Evolutionary conservation across 2,888 invertebrate genomes (phyloP).

Genomic region (Dendrolimus pini): DNA sequence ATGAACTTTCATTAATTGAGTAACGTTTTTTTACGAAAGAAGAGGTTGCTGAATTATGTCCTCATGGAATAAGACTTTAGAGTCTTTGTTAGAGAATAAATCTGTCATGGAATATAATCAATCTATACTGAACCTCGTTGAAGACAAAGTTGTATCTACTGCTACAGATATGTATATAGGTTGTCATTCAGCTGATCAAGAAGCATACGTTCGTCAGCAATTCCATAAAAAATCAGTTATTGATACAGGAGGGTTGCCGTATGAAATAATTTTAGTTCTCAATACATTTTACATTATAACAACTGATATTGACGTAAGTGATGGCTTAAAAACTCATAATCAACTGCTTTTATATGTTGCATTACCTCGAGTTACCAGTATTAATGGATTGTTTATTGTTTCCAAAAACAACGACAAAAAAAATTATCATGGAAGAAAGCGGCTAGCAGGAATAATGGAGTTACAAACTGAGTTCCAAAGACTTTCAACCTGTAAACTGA

Average conservation of each 20-base stretch:
- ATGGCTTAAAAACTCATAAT: constrained; percentile 5
- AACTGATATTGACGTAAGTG: not conserved
- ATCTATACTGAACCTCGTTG: constrained; percentile 15
- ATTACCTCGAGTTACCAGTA: constrained; percentile 12
- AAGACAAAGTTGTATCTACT: constrained; percentile 17
- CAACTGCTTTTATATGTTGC: constrained; percentile 14
- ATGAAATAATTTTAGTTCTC: not conserved
- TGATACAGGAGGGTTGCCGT: not conserved
- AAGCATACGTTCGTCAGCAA: not conserved
- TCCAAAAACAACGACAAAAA: constrained; percentile 4
- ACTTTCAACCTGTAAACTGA: too few species aligned
- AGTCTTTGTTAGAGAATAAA: constrained; percentile 23
- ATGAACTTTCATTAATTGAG: constrained; percentile 21
- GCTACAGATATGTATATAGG: constrained; percentile 16
- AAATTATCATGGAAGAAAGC: too few species aligned
- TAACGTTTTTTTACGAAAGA: constrained; percentile 23
- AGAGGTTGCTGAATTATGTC: constrained; percentile 18
- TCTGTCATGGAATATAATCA: constrained; percentile 26
- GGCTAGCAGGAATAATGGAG: too few species aligned
- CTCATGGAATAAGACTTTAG: constrained; percentile 20
- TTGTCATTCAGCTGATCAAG: not conserved
- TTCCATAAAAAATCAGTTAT: not conserved
- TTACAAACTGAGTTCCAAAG: too few species aligned
- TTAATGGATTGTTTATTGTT: too few species aligned
- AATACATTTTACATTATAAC: not conserved